These are phyloP conservation scores for Conger conger DNA, from an alignment of 2,113 vertebrate species.

Conservation along the genomic window DNA sequence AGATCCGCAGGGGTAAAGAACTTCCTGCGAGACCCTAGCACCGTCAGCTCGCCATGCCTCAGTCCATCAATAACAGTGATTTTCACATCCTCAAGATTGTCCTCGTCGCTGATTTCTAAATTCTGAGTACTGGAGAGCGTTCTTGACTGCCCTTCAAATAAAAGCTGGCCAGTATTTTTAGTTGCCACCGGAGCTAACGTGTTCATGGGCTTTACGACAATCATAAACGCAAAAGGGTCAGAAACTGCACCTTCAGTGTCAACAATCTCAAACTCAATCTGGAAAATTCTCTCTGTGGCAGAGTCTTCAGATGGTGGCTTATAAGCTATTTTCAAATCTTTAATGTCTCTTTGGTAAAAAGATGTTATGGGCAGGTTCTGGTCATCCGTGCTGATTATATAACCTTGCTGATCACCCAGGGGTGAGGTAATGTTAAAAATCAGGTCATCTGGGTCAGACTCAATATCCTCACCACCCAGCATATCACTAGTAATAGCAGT, in stretches of 20 bases:
- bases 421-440: conserved; percentile 56
- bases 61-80: conserved; percentile 69
- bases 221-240: conserved; percentile 75
- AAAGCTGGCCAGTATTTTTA: conserved; percentile 70
- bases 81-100: conserved; percentile 71
- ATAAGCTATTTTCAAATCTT: conserved; percentile 76
- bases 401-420: conserved; percentile 46
- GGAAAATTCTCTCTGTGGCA: conserved; percentile 69
- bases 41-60: conserved; percentile 64
- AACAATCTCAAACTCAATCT: conserved; percentile 75
- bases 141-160: conserved; percentile 77
- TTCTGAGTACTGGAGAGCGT: conserved; percentile 66
- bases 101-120: conserved; percentile 74
- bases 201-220: conserved; percentile 79
- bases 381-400: conserved; percentile 75
- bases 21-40: conserved; percentile 57
- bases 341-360: conserved; percentile 73
- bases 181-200: conserved; percentile 70
- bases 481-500: conserved; percentile 53
- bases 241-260: conserved; percentile 72
- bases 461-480: conserved; percentile 56
- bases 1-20: conserved; percentile 72
- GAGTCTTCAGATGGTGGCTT: conserved; percentile 69
- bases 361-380: conserved; percentile 65
- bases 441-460: conserved; percentile 42